These are phyloP conservation scores for Sesamia nonagrioides DNA, from an alignment of 1,140 invertebrate genomes.

Conservation along the genomic window DNA sequence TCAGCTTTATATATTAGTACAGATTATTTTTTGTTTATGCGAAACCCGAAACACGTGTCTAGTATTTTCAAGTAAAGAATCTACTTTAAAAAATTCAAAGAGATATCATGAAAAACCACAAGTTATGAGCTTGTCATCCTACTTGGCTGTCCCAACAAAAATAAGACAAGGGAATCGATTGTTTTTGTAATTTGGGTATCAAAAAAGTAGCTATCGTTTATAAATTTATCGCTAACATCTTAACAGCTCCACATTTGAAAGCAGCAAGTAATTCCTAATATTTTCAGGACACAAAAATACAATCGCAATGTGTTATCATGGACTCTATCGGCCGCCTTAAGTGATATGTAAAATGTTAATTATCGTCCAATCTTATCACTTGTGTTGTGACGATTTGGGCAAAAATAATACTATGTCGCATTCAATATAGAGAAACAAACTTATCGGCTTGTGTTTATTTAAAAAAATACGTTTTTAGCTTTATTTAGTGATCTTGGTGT, in stretches of 20 bases:
- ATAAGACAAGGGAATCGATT: no score
- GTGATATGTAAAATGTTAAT: conserved; percentile 49
- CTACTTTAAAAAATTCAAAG: no score
- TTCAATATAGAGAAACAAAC: conserved; percentile 4
- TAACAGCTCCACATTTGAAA: neutral
- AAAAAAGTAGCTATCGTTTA: no score
- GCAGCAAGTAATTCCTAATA: no score
- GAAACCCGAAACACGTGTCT: no score
- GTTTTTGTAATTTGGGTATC: no score
- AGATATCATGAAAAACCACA: no score
- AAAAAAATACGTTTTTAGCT: neutral
- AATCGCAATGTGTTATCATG: conserved; percentile 7
- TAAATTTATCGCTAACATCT: neutral
- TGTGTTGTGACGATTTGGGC: conserved; percentile 15
- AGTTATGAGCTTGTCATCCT: no score
- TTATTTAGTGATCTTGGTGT: neutral
- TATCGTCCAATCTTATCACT: conserved; percentile 52
- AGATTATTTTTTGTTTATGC: no score
- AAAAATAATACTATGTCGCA: conserved; percentile 40
- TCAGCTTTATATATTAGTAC: no score
- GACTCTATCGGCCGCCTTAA: conserved; percentile 23
- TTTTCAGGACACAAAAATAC: neutral
- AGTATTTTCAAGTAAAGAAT: no score
- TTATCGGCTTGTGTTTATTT: neutral
- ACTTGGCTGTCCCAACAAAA: no score